Evolutionary conservation across 2,113 vertebrate genomes (phyloP), one percentile per base, ranked within the genome.

Genomic region (Raphicerus campestris): DNA sequence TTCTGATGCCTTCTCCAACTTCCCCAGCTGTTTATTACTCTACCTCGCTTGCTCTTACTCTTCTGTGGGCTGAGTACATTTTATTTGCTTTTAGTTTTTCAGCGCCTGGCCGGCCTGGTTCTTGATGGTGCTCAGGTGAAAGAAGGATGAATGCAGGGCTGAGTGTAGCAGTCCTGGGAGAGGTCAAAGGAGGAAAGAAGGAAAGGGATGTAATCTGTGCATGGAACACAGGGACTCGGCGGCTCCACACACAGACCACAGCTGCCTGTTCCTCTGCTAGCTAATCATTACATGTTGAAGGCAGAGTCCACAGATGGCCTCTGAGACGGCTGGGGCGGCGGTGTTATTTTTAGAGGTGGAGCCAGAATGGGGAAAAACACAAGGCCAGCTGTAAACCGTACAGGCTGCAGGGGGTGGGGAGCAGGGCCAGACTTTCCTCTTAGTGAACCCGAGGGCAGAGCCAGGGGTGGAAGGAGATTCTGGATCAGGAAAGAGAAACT

Each of bases 21-120:
- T 86, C 30, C 39, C 32, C 17, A 49, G 19, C 86, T 93, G 2
- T 60, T 89, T 84, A 70, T 58, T 94, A 42, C 75, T 90, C 84
- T 87, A 47, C 32, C 6, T 93, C 0, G 80, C 35, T 92, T 94
- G 10, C 22, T 86, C 19, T 91, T 92, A 32, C 5, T 81, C 16
- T 92, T 91, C 35, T 89, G 1, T 60, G 56, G 49, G 32, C 58
- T 39, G 49, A 89, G 47, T 77, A 39, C 49, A 35, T 96, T 97
- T 94, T 84, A 93, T 83, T 90, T 96, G 56, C 26, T 82, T 85
- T 91, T 32, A 55, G 81, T 32, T 93, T 88, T 84, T 87, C 17
- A 56, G 47, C 32, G 77, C 77, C 77, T 80, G 47, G 28, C 30
- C 2, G 2, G 24, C 20, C 19, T 35, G 70, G 89, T 87, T 82